phyloP scores from a whole-genome alignment of 1,140 invertebrate genomes.

The Protaetia brevitarsis region DNA sequence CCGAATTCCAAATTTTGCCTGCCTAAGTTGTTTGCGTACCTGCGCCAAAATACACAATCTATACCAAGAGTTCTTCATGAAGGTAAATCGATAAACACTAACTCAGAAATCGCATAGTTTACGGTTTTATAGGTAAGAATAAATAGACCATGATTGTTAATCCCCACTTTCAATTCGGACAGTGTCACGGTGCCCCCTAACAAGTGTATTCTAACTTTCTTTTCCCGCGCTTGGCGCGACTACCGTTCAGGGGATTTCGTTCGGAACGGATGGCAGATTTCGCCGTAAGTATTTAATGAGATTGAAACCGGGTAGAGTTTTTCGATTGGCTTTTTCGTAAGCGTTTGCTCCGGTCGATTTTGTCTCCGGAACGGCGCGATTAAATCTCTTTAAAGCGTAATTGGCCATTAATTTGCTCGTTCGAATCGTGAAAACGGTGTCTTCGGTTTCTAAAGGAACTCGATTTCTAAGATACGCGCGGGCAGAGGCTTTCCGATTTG shows the following conservation, averaged over 20 bases:
- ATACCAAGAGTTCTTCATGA: too few relatives aligned
- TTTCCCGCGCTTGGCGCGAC: not conserved
- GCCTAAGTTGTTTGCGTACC: slow-evolving; percentile 26
- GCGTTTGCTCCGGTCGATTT: not conserved
- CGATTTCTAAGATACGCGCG: not conserved
- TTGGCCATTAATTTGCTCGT: not conserved
- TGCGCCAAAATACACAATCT: too few relatives aligned
- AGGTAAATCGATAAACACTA: not conserved
- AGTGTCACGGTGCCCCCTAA: not conserved
- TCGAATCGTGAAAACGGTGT: not conserved
- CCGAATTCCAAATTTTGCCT: slow-evolving; percentile 26
- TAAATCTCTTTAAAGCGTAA: not conserved
- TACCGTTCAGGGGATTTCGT: not conserved
- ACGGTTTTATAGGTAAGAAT: slow-evolving; percentile 5
- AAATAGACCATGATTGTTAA: not conserved
- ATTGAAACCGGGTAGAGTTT: slow-evolving; percentile 1
- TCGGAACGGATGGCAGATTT: not conserved
- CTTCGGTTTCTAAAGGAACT: not conserved
- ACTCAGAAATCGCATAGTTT: not conserved
- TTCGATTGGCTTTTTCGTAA: not conserved
- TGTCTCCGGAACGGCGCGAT: not conserved
- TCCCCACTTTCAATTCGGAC: slow-evolving; percentile 3
- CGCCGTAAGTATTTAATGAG: not conserved
- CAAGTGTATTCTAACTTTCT: slow-evolving; percentile 1
- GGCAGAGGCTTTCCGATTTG: too few relatives aligned